Base-by-base conservation (phyloP, 2,888 invertebrate genomes). In the Pristionchus japonicus region DNA sequence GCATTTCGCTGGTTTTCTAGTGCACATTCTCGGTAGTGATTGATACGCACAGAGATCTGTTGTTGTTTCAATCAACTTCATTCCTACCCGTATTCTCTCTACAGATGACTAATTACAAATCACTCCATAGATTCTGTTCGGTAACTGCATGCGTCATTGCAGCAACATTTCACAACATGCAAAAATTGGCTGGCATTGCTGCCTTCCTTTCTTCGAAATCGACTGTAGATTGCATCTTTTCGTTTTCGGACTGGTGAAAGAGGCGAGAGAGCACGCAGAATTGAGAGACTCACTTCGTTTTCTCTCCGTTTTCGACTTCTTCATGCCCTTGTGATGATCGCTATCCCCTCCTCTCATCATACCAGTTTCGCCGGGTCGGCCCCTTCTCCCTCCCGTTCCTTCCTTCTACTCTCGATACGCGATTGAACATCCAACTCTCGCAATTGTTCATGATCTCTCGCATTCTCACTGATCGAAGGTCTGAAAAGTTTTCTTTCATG, bases 291-390 rank as follows among this genome's bases (percentile, higher is more conserved):
- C n/a, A n/a, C n/a, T n/a, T n/a, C n/a, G n/a, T n/a, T n/a, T n/a
- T n/a, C n/a, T 9, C 43, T 43, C 43, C 43, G 11, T 43, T 43
- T 43, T 43, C 43, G 43, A 9, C 11, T 43, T 57, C 57, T 23
- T 37, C 1, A 70, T 70, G 37, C 70, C 70, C 70, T 37, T 70
- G 70, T 37, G 37, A n/a, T n/a, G n/a, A 70, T 34, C 34, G 70
- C 70, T 70, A 70, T 70, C 70, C 37, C 37, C 17, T 27, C n/a
- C 61, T 27, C 4, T 15, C n/a, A 61, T 52, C 37, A 70, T 70
- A 70, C 70, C 70, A 70, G 70, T 70, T 70, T 70, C 70, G 20
- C 31, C n/a, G 70, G 70, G 70, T 37, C 64, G 31, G 31, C 64
- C 27, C 31, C 64, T 15, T 70, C 9, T 3, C 70, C 70, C 31